Conservation (phyloP, 92 coral and sea anemone genomes). For the Virgularia gustaviana region DNA sequence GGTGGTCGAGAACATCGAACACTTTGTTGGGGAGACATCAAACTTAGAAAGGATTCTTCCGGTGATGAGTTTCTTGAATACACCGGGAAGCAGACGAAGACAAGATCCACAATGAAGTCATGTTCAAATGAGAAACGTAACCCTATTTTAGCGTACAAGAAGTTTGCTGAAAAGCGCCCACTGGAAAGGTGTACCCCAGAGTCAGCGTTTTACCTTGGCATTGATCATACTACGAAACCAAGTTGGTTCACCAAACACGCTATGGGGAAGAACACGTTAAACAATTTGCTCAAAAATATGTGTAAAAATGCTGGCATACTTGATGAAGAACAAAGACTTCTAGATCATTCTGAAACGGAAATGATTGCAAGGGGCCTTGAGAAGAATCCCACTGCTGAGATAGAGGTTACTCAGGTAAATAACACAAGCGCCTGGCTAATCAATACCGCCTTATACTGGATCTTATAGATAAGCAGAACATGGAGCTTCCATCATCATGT, state of each 20-base stretch:
- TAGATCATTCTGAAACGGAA: not conserved
- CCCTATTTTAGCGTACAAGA: not conserved
- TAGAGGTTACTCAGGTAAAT: too few relatives aligned
- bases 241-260: too few relatives aligned
- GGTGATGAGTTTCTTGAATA: not conserved
- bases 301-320: conserved; percentile 12
- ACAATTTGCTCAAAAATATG: conserved; percentile 1
- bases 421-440: too few relatives aligned
- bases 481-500: too few relatives aligned
- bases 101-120: not conserved
- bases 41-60: conserved; percentile 4
- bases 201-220: not conserved
- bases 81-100: not conserved
- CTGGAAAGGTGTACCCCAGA: not conserved
- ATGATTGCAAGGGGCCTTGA: not conserved
- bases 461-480: too few relatives aligned
- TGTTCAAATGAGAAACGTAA: not conserved
- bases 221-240: not conserved
- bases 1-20: not conserved
- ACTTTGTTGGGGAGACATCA: conserved; percentile 11
- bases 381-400: too few relatives aligned
- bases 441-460: too few relatives aligned
- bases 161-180: not conserved
- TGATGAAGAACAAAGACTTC: conserved; percentile 2
- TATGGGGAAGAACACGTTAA: too few relatives aligned